Evolutionary conservation across 2,113 vertebrate genomes (phyloP).

Genomic region (Pipra filicauda): DNA sequence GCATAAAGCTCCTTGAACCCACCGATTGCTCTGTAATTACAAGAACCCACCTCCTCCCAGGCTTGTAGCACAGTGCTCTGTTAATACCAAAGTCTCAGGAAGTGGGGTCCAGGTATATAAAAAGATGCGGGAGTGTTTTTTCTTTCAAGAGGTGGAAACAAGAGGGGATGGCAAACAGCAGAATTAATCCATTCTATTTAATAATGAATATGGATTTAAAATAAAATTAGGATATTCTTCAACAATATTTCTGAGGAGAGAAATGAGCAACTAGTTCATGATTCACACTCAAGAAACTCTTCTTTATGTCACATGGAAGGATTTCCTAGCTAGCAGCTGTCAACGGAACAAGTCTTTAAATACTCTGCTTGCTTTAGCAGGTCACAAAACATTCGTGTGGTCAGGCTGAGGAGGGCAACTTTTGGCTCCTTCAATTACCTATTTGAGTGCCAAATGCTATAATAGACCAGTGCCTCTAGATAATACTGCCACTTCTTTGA

Average conservation of each 20-base stretch:
- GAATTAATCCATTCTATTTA: background rate
- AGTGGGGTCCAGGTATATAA: background rate
- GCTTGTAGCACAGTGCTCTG: background rate
- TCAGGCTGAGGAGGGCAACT: background rate
- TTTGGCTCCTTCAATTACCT: background rate
- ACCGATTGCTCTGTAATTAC: background rate
- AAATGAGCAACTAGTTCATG: background rate
- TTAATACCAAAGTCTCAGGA: background rate
- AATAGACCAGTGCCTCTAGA: background rate
- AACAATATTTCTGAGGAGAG: background rate
- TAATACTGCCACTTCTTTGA: background rate
- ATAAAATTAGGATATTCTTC: background rate
- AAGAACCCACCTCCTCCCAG: background rate
- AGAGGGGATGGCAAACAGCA: background rate
- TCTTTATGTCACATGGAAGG: background rate
- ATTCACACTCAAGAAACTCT: background rate
- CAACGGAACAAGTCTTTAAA: background rate
- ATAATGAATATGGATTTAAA: rapidly evolving
- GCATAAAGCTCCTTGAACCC: background rate
- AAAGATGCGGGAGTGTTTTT: background rate
- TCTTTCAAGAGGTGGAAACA: background rate
- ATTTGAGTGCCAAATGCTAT: background rate
- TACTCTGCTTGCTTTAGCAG: background rate
- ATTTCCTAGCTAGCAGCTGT: background rate
- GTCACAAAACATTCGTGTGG: background rate